Evolutionary conservation across 2,113 vertebrate genomes (phyloP).

Genomic region (Phalacrocorax pelagicus): DNA sequence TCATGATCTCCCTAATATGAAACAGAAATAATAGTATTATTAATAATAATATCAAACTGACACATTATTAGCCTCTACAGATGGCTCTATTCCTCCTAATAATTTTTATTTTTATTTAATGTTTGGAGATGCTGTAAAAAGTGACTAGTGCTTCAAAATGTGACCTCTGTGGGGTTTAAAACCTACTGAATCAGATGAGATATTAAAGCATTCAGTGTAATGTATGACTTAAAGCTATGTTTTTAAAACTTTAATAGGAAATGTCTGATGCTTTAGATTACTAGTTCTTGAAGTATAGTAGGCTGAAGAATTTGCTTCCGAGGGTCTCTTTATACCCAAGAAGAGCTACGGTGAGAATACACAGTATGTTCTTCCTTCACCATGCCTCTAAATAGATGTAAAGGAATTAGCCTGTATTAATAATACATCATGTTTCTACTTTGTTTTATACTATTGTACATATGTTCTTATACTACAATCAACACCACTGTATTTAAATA

Average conservation of each 20-base stretch:
- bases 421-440: conserved; percentile 67
- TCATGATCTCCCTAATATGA: conserved; percentile 50
- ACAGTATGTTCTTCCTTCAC: conserved; percentile 34
- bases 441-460: conserved; percentile 60
- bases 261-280: conserved; percentile 70
- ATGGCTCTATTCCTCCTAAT: conserved; percentile 68
- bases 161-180: conserved; percentile 81
- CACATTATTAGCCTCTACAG: conserved; percentile 60
- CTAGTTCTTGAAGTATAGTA: conserved; percentile 66
- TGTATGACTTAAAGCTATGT: conserved; percentile 76
- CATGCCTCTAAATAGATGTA: conserved; percentile 36
- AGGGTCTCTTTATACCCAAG: conserved; percentile 66
- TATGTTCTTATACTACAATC: conserved; percentile 55
- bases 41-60: conserved; percentile 67
- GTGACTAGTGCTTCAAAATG: conserved; percentile 77
- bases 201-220: conserved; percentile 72
- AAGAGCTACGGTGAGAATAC: conserved; percentile 40
- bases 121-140: conserved; percentile 78
- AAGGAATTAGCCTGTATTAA: conserved; percentile 51
- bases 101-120: conserved; percentile 83
- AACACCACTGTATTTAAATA: conserved; percentile 27
- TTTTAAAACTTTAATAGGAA: conserved; percentile 80
- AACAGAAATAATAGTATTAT: conserved; percentile 70
- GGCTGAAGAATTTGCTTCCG: conserved; percentile 73
- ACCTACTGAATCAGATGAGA: conserved; percentile 78